Evolutionary conservation across 2,888 invertebrate genomes (phyloP).

Genomic region (Heliconius aoede): DNA sequence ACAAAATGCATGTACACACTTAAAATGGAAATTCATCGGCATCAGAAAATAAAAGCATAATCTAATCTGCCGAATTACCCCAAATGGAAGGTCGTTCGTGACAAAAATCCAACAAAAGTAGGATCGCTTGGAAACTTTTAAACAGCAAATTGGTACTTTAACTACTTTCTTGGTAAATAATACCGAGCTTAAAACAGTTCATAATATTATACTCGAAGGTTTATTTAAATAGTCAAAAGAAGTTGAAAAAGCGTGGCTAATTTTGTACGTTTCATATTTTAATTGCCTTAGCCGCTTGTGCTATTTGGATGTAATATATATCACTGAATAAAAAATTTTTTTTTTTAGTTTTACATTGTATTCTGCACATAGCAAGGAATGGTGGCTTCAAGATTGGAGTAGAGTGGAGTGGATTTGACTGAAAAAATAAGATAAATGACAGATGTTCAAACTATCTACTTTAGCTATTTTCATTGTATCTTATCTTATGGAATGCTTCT

Average conservation of each 20-base stretch:
- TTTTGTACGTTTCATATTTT: neutral
- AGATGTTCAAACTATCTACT: too few species aligned
- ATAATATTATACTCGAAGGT: conserved; percentile 34
- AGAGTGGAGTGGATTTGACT: too few species aligned
- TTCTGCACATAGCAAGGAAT: too few species aligned
- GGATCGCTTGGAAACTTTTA: conserved; percentile 38
- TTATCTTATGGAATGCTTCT: too few species aligned
- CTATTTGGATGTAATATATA: neutral
- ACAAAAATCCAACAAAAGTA: conserved; percentile 39
- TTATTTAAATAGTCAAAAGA: conserved; percentile 35
- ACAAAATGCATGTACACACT: conserved; percentile 3
- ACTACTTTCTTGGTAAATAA: conserved; percentile 43
- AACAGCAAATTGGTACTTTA: conserved; percentile 39
- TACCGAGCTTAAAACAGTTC: conserved; percentile 41
- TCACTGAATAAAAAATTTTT: neutral
- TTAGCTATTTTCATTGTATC: too few species aligned
- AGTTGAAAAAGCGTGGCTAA: conserved; percentile 10
- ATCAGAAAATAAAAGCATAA: conserved; percentile 36
- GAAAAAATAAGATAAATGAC: too few species aligned
- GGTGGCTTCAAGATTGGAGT: too few species aligned
- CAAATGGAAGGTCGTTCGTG: conserved; percentile 38
- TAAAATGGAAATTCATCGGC: conserved; percentile 29
- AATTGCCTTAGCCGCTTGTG: neutral
- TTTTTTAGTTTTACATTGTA: neutral
- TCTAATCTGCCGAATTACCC: conserved; percentile 39